These are phyloP conservation scores for Drosophila pseudoananassae DNA, from an alignment of 1,140 invertebrate species.

Conservation along the genomic window DNA sequence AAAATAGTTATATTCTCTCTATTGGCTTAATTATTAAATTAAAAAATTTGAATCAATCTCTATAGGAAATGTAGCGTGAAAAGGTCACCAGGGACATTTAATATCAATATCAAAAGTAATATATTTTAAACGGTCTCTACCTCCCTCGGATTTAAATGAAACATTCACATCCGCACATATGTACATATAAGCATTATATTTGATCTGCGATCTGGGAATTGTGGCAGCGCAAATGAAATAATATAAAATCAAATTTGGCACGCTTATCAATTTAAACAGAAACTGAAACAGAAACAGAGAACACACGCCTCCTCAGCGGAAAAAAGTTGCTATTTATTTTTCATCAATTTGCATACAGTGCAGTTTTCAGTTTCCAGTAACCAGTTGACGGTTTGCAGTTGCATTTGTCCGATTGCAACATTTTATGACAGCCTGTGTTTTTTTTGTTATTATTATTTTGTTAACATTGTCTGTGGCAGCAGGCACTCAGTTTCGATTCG, in stretches of 20 bases:
- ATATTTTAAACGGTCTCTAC: neutral
- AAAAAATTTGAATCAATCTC: too few relatives aligned
- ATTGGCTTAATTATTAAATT: too few relatives aligned
- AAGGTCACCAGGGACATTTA: neutral
- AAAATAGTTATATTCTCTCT: too few relatives aligned
- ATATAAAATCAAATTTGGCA: slow-evolving; percentile 37
- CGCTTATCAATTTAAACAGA: slow-evolving; percentile 59
- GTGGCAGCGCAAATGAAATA: slow-evolving; percentile 6
- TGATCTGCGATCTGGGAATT: neutral
- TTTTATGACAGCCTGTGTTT: slow-evolving; percentile 18
- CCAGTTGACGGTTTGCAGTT: slow-evolving; percentile 15
- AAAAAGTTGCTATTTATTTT: slow-evolving; percentile 43
- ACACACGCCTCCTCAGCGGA: slow-evolving; percentile 24
- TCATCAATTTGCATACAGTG: slow-evolving; percentile 70
- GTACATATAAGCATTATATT: neutral
- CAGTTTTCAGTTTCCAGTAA: slow-evolving; percentile 48
- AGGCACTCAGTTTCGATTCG: neutral
- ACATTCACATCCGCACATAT: too few relatives aligned
- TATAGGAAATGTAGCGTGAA: neutral
- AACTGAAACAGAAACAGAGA: too few relatives aligned
- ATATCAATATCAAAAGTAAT: neutral
- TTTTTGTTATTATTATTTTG: slow-evolving; percentile 11
- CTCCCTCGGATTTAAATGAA: too few relatives aligned
- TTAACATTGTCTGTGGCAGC: slow-evolving; percentile 12
- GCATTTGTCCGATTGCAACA: slow-evolving; percentile 14